Base-by-base conservation (phyloP, 2,113 vertebrate species). In the Prionailurus bengalensis region DNA sequence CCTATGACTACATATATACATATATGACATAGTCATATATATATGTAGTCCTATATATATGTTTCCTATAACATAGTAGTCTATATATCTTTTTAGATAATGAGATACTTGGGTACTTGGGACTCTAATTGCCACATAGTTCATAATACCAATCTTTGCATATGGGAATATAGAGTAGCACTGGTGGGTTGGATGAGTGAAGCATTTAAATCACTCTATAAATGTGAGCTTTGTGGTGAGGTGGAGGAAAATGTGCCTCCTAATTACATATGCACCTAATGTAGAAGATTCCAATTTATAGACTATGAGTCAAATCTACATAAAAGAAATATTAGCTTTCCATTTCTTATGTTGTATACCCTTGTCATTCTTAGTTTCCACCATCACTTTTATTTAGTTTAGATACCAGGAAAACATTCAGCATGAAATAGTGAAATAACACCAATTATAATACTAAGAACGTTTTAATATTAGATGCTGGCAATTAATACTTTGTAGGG, bases 131-230 rank as follows among this genome's bases (percentile, higher is more conserved):
- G 86, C 12, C 13, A 85, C 15, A 14, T 95, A 71, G 68, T 73
- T 94, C 39, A 29, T 92, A 94, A 84, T 70, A 36, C 7, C 87
- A 27, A 61, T 74, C 55, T 96, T 89, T 92, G 10, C 33, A 27
- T 63, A n/a, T 95, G 48, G 17, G 29, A 8, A 39, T 73, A 53
- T 53, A 73, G 33, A 78, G n/a, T 74, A 76, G 27, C 70, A 87
- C 66, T 74, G 81, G 81, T 61, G 33, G 4, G 63, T 83, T 92
- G 61, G 45, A 39, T 92, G 63, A 91, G 13, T 95, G 61, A 97
- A 97, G 13, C 45, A 94, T 91, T 96, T 89, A 93, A 63, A 93
- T 78, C n/a, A 86, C 23, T 80, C 95, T 89, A 92, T 89, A 94
- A 92, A 86, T 92, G 16, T 71, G 39, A 89, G 39, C 15, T 96